phyloP scores from a whole-genome alignment of 2,113 vertebrate species.

The Fulica atra region DNA sequence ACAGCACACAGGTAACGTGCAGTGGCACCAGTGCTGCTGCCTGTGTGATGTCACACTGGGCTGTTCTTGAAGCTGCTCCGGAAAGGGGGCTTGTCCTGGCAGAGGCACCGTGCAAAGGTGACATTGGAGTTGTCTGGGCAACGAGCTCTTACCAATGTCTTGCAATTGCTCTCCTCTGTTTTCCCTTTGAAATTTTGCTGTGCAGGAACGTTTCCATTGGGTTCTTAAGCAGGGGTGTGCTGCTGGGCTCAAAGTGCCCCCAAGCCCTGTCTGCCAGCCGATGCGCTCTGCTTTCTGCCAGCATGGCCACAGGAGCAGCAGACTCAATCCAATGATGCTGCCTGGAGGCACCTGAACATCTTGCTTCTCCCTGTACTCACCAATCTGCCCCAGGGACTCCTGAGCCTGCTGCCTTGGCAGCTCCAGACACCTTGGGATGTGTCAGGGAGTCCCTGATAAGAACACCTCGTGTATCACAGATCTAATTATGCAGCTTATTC shows the following conservation, averaged over 20 bases:
- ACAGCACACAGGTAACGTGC: background rate
- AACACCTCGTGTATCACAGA: background rate
- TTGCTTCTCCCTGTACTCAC: background rate
- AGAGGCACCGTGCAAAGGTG: background rate
- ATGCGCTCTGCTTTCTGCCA: background rate
- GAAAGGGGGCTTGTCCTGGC: background rate
- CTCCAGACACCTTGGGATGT: background rate
- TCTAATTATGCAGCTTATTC: background rate
- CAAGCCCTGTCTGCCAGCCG: background rate
- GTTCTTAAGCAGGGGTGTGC: background rate
- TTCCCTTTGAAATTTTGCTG: background rate
- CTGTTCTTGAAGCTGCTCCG: background rate
- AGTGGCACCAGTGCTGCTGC: background rate
- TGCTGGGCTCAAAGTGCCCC: background rate
- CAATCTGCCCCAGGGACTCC: background rate
- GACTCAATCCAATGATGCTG: background rate
- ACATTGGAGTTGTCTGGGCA: background rate
- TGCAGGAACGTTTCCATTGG: background rate
- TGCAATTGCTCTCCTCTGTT: background rate
- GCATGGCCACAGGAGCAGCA: background rate
- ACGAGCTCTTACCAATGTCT: background rate
- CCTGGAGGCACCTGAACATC: background rate
- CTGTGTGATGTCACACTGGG: fast-evolving
- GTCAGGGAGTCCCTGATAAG: background rate
- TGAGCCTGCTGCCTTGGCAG: background rate